Evolutionary conservation across 2,113 vertebrate species (phyloP).

Genomic region (Sinocyclocheilus anshuiensis): DNA sequence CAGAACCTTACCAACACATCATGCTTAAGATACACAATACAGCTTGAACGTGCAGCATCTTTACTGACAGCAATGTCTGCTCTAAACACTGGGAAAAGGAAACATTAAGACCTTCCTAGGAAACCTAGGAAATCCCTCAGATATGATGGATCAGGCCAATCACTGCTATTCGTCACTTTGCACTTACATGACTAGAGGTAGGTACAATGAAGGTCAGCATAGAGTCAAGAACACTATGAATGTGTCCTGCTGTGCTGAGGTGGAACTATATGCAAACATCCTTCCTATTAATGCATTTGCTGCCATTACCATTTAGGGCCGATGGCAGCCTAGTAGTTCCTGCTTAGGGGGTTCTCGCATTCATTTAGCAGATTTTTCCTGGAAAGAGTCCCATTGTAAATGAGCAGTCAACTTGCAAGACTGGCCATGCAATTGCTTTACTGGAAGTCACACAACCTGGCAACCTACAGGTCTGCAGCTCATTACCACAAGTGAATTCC

Average conservation of each 20-base stretch:
- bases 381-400: not conserved
- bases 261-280: not conserved
- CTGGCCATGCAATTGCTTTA: not conserved
- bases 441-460: not conserved
- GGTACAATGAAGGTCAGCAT: not conserved
- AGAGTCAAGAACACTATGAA: slow-evolving; percentile 15
- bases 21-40: not conserved
- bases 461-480: not conserved
- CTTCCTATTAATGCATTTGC: slow-evolving; percentile 2
- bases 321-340: not conserved
- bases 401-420: not conserved
- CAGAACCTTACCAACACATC: not conserved
- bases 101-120: slow-evolving; percentile 20
- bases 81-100: not conserved
- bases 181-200: not conserved
- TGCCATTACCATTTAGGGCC: not conserved
- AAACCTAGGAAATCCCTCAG: slow-evolving; percentile 18
- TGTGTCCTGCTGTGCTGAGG: not conserved
- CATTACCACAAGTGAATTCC: not conserved
- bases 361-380: not conserved
- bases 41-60: not conserved
- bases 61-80: not conserved
- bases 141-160: not conserved
- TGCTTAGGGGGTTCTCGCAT: not conserved
- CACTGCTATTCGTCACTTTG: not conserved